A percentile compares a stretch with the other conserved stretches of the same genome.
Evolutionary conservation across 2,797 vertebrate genomes (phyloP).

Genomic region (Sebastes trivittatus): DNA sequence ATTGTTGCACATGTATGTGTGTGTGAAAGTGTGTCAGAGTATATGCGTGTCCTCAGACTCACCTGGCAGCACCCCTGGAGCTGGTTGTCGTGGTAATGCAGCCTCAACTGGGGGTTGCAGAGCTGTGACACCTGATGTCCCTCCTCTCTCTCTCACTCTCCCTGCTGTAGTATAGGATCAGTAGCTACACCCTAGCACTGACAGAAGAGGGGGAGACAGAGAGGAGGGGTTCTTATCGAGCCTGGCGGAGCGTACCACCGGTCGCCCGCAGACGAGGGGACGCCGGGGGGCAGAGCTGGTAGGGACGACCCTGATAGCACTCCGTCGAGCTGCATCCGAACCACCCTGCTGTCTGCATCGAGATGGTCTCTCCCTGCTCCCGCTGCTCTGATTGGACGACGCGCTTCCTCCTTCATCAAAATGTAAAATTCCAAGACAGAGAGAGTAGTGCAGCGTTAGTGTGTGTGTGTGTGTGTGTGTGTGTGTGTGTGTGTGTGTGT

Average conservation of each 20-base stretch:
- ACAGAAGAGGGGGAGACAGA: conserved; percentile 77
- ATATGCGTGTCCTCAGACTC: conserved; percentile 71
- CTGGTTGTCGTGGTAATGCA: conserved; percentile 74
- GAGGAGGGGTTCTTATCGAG: conserved; percentile 82
- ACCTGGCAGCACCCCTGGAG: conserved; percentile 73
- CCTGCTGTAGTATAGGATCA: conserved; percentile 74
- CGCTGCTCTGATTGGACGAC: conserved; percentile 67
- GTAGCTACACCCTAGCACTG: conserved; percentile 82
- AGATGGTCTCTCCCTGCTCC: conserved; percentile 72
- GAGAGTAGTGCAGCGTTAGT: conserved; percentile 72
- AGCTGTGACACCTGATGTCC: conserved; percentile 78
- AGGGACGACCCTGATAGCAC: conserved; percentile 10
- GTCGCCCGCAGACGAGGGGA: conserved; percentile 47
- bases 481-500: background rate
- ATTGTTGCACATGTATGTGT: conserved; percentile 21
- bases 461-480: conserved; percentile 26
- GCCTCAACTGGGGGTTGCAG: conserved; percentile 71
- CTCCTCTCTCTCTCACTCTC: conserved; percentile 64
- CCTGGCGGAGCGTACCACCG: conserved; percentile 71
- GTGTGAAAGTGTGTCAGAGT: conserved; percentile 27
- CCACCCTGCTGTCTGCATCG: conserved; percentile 66
- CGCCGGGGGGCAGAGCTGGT: conserved; percentile 17
- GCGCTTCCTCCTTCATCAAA: conserved; percentile 82
- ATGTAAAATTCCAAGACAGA: conserved; percentile 85
- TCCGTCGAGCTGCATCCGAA: background rate